These are phyloP conservation scores for Forbesichthys papilliferus DNA, from an alignment of 2,113 vertebrate genomes.

Conservation along the genomic window DNA sequence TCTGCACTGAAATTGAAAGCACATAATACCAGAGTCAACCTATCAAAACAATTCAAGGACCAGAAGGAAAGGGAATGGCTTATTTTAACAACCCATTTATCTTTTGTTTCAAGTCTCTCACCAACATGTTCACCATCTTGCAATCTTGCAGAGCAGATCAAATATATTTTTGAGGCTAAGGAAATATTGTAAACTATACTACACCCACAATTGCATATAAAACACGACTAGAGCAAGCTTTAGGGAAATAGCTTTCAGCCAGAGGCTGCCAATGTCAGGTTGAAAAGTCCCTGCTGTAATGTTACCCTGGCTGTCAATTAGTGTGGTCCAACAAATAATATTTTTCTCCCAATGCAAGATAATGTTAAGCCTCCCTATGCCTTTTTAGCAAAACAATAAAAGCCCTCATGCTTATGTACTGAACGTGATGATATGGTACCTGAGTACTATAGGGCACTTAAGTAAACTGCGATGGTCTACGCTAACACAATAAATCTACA, in stretches of 20 bases:
- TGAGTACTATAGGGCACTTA: not conserved
- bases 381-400: no score
- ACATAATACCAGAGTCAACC: slow-evolving; percentile 39
- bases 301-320: no score
- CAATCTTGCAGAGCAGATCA: slow-evolving; percentile 16
- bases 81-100: slow-evolving; percentile 31
- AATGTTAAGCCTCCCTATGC: not conserved
- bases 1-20: slow-evolving; percentile 41
- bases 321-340: not conserved
- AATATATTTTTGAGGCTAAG: not conserved
- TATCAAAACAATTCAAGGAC: slow-evolving; percentile 41
- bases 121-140: slow-evolving; percentile 20
- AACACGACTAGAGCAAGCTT: slow-evolving; percentile 5
- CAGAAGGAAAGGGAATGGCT: slow-evolving; percentile 18
- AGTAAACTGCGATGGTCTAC: not conserved
- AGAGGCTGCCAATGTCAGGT: not conserved
- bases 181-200: slow-evolving; percentile 1
- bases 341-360: not conserved
- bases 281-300: not conserved
- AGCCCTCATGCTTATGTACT: no score
- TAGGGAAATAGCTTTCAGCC: not conserved
- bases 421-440: not conserved
- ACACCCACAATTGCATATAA: slow-evolving; percentile 9
- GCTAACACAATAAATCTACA: not conserved
- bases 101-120: slow-evolving; percentile 1